A percentile compares a stretch with the other conserved stretches of the same genome.
These are phyloP conservation scores for Drosophila serrata DNA, from an alignment of 1,140 invertebrate species.

Conservation along the genomic window DNA sequence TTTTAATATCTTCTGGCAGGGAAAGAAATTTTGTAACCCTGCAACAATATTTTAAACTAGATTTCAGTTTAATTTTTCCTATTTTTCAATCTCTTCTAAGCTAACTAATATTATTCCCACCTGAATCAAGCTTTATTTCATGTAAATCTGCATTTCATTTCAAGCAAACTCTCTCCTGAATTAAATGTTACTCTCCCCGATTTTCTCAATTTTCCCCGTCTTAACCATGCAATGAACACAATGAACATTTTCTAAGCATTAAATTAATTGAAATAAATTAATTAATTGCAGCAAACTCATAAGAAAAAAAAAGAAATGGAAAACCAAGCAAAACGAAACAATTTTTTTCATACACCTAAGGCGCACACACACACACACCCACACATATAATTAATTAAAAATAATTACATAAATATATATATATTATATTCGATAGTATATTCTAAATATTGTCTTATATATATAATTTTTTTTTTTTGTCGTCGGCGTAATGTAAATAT, in stretches of 20 bases:
- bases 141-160: neutral
- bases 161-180: neutral
- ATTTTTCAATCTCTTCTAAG: neutral
- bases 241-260: conserved; percentile 49
- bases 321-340: conserved; percentile 20
- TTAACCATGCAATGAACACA: conserved; percentile 55
- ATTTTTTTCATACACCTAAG: conserved; percentile 78
- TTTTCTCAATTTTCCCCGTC: neutral
- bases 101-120: neutral
- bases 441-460: conserved; percentile 31
- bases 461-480: conserved; percentile 32
- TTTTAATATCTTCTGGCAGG: neutral
- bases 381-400: conserved; percentile 29
- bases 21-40: neutral
- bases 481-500: conserved; percentile 61
- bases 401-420: conserved; percentile 32
- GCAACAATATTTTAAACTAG: no score
- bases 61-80: neutral
- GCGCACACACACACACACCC: conserved; percentile 11
- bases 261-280: conserved; percentile 37
- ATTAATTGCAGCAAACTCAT: conserved; percentile 31
- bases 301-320: conserved; percentile 11
- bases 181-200: neutral
- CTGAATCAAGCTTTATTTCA: neutral
- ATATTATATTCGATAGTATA: conserved; percentile 27